Base-by-base conservation (phyloP, 2,888 invertebrate genomes). In the Mythimna vitellina region DNA sequence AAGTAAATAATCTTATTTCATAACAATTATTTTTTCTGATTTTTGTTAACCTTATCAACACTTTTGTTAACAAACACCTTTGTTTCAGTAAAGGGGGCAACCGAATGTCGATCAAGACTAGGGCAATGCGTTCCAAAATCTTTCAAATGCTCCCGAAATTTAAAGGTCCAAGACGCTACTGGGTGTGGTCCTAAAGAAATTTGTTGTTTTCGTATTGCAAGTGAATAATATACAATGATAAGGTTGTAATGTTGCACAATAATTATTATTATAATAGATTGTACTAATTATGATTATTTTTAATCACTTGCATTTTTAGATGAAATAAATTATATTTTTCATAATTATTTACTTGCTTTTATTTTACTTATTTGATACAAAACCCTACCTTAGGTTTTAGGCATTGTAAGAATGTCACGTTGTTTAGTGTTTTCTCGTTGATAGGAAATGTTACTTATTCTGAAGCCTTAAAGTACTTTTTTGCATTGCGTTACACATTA, bases 61-160 rank as follows among this genome's bases (percentile, higher is more conserved):
- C 0, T 42, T 32, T 64, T 60, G n/a, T 32, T 76, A 63, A 76
- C 32, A 49, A 60, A 42, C 17, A 61, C 14, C 42, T 72, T 82
- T 78, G 32, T 82, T 80, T 64, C 82, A 80, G 80, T 66, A 17
- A 35, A 65, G n/a, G 42, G 46, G 17, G 4, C 20, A 49, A 60
- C 64, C 6, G 42, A 53, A 0, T 82, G 80, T 46, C 65, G 20
- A 3, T 12, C 9, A 8, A 63, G 8, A 2, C 0, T 53, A 1
- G 82, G 82, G 0, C 22, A 42, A 2, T 80, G 80, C 25, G 4
- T 72, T 1, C 56, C 56, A 35, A 51, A 20, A 3, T 14, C n/a
- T 0, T 14, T 7, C 12, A 61, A n/a, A 5, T 80, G 82, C 12
- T 9, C 61, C 1, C 3, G 3, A 14, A 7, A 35, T 7, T 58